Conservation (phyloP, 2,113 vertebrate genomes). For the Crotalus tigris region DNA sequence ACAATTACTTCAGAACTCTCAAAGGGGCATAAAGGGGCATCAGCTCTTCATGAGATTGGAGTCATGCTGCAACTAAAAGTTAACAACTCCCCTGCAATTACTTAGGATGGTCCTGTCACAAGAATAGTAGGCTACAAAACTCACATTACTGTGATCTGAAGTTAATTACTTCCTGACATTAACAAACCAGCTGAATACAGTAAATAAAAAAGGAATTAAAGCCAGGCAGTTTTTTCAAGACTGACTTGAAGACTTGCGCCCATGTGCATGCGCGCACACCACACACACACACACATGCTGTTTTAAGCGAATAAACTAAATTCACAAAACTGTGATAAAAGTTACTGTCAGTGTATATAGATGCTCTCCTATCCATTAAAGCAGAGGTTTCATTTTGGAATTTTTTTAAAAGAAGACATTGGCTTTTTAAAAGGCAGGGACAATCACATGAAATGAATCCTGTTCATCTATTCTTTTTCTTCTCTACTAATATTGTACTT, state of each 20-base stretch:
- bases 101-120: neutral
- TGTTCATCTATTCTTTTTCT: neutral
- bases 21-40: neutral
- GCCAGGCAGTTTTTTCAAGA: accelerated
- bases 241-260: neutral
- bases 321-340: neutral
- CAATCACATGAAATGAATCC: neutral
- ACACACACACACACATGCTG: neutral
- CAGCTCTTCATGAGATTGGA: accelerated
- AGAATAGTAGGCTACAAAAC: slow-evolving; percentile 28
- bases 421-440: neutral
- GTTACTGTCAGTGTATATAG: neutral
- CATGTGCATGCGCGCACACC: too few relatives aligned
- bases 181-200: neutral
- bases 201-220: neutral
- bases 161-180: slow-evolving; percentile 22
- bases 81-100: slow-evolving; percentile 1
- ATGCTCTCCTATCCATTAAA: neutral
- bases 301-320: neutral
- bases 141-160: neutral
- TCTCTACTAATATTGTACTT: slow-evolving; percentile 52
- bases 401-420: neutral
- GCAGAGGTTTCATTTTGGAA: neutral
- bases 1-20: neutral
- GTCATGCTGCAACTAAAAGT: neutral